These are phyloP conservation scores for Leptopilina syphax DNA, from an alignment of 2,888 invertebrate genomes.

Conservation along the genomic window DNA sequence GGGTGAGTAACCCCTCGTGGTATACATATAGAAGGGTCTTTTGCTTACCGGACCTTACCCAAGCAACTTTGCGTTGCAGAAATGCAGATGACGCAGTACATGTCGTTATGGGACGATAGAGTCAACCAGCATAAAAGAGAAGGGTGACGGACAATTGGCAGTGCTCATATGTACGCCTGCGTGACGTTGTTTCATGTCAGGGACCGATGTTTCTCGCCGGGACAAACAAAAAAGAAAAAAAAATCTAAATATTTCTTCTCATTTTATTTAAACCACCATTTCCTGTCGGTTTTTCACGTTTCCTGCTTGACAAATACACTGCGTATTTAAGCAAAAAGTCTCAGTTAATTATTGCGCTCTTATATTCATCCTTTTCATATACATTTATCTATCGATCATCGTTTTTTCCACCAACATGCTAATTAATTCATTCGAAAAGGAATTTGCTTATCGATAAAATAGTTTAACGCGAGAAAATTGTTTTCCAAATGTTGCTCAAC, in stretches of 20 bases:
- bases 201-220: background rate
- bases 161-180: slow-evolving; percentile 31
- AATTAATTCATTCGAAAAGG: too few relatives aligned
- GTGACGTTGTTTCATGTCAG: slow-evolving; percentile 18
- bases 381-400: background rate
- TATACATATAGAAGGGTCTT: slow-evolving; percentile 21
- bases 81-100: slow-evolving; percentile 40
- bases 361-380: background rate
- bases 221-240: background rate
- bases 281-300: slow-evolving; percentile 3
- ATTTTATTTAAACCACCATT: slow-evolving; percentile 19
- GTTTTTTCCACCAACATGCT: too few relatives aligned
- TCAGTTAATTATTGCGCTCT: background rate
- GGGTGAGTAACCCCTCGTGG: slow-evolving; percentile 43
- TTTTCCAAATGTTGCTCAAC: too few relatives aligned
- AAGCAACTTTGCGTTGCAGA: slow-evolving; percentile 58
- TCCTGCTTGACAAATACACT: background rate
- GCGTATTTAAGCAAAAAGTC: background rate
- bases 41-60: slow-evolving; percentile 63
- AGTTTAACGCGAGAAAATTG: too few relatives aligned
- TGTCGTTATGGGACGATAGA: slow-evolving; percentile 39
- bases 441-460: too few relatives aligned
- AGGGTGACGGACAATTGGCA: slow-evolving; percentile 55
- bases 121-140: slow-evolving; percentile 47
- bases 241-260: slow-evolving; percentile 18